Percentiles rank a stretch among this genome's conserved stretches.
Evolutionary conservation across 2,797 vertebrate species (phyloP).

Genomic region (Staurois parvus): DNA sequence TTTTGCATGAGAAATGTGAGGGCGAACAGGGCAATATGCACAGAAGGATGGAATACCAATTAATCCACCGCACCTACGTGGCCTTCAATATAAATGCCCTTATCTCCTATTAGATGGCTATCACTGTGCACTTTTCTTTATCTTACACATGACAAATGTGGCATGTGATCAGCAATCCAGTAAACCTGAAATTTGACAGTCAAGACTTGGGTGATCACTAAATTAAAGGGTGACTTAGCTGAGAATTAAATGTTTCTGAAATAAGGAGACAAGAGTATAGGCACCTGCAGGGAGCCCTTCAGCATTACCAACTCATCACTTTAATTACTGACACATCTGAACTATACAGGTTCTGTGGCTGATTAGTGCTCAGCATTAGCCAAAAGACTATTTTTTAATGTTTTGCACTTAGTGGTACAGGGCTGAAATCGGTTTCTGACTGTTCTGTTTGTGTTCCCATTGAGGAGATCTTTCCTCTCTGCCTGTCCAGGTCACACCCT

Average conservation of each 20-base stretch:
- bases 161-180: slow-evolving; percentile 44
- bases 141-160: slow-evolving; percentile 34
- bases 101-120: slow-evolving; percentile 42
- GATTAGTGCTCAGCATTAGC: too few species aligned
- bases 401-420: too few species aligned
- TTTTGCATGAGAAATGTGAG: slow-evolving; percentile 46
- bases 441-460: too few species aligned
- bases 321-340: too few species aligned
- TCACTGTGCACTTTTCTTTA: slow-evolving; percentile 27
- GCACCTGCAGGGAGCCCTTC: too few species aligned
- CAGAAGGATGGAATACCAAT: slow-evolving; percentile 40
- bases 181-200: slow-evolving; percentile 27
- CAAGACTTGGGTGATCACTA: slow-evolving; percentile 30
- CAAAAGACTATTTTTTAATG: too few species aligned
- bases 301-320: too few species aligned
- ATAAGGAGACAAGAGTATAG: too few species aligned
- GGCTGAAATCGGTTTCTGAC: too few species aligned
- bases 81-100: slow-evolving; percentile 40
- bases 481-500: too few species aligned
- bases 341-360: too few species aligned
- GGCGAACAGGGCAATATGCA: slow-evolving; percentile 33
- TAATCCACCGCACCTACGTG: slow-evolving; percentile 40
- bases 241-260: background rate
- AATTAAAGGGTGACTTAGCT: slow-evolving; percentile 18
- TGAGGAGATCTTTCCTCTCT: too few species aligned